Percentiles rank a stretch among this genome's conserved stretches.
These are phyloP conservation scores for Bolinopsis microptera DNA, from an alignment of 37 sponge, comb jelly and placozoan genomes.

Conservation along the genomic window DNA sequence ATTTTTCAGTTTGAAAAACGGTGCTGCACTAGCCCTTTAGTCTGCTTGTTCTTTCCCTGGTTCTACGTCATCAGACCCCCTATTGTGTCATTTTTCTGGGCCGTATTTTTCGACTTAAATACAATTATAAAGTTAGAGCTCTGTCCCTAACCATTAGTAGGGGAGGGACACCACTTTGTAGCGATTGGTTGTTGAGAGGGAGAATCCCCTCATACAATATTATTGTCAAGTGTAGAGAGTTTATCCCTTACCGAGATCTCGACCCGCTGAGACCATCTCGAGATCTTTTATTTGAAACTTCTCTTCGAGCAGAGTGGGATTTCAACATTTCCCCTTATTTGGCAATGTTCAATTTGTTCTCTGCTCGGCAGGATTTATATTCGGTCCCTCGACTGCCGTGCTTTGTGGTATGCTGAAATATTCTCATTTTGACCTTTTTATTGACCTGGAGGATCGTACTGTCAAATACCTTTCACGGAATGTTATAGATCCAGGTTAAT, in stretches of 20 bases:
- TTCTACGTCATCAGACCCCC: too few relatives aligned
- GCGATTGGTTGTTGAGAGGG: too few relatives aligned
- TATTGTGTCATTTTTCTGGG: neutral
- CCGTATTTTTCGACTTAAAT: neutral
- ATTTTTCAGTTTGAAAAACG: too few relatives aligned
- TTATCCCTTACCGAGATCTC: neutral
- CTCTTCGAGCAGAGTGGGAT: too few relatives aligned
- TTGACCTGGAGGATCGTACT: neutral
- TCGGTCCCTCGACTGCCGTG: too few relatives aligned
- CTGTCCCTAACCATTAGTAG: neutral
- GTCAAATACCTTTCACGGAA: neutral
- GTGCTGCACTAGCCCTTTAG: too few relatives aligned
- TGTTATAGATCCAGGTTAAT: neutral
- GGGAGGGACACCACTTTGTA: neutral
- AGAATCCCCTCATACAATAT: neutral
- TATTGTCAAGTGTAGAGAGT: neutral
- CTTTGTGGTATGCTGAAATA: too few relatives aligned
- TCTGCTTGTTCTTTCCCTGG: too few relatives aligned
- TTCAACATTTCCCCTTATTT: too few relatives aligned
- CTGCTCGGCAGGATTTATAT: too few relatives aligned
- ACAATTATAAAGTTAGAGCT: neutral
- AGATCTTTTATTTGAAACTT: neutral
- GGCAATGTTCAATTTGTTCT: too few relatives aligned
- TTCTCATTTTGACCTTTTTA: neutral
- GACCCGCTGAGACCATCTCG: too few relatives aligned